Evolutionary conservation across 1,140 invertebrate genomes (phyloP).

Genomic region (Chironomus tepperi): DNA sequence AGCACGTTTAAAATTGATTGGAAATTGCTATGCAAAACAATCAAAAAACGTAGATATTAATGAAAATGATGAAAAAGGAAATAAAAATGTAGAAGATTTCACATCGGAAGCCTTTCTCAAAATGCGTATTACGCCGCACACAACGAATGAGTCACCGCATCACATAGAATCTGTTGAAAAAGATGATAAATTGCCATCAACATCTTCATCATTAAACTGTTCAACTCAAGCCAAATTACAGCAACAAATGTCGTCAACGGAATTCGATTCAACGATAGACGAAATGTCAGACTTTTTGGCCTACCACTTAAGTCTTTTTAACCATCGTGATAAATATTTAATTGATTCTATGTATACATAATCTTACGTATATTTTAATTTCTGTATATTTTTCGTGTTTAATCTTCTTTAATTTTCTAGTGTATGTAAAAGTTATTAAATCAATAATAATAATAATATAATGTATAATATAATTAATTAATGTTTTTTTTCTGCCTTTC

Average conservation of each 20-base stretch:
- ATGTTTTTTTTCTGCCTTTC: too few relatives aligned
- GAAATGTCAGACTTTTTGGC: conserved; percentile 19
- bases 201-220: not conserved
- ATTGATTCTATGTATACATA: conserved; percentile 21
- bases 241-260: not conserved
- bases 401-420: too few relatives aligned
- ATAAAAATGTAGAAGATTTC: not conserved
- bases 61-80: not conserved
- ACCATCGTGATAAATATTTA: not conserved
- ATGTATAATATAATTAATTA: too few relatives aligned
- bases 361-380: not conserved
- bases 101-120: not conserved
- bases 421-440: too few relatives aligned
- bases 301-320: not conserved
- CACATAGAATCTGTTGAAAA: not conserved
- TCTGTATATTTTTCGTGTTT: too few relatives aligned
- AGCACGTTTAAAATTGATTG: not conserved
- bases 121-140: not conserved
- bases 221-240: not conserved
- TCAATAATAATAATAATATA: too few relatives aligned
- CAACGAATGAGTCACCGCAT: not conserved
- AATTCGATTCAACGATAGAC: not conserved
- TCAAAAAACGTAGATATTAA: not conserved
- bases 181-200: not conserved
- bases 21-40: not conserved